Conservation (phyloP, 2,113 vertebrate genomes). For the Gambusia holbrooki region DNA sequence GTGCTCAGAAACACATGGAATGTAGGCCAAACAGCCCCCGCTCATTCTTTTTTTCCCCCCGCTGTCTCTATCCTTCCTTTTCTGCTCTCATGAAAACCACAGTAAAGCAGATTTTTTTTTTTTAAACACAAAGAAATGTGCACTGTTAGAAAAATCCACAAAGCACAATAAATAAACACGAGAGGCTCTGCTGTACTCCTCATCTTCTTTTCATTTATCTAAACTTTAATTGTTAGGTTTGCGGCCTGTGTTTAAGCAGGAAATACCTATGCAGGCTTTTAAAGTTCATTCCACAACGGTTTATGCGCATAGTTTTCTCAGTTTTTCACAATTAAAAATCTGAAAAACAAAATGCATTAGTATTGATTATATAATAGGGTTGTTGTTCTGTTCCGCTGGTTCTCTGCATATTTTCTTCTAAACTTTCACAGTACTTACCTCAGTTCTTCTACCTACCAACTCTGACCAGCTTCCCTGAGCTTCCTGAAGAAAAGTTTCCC, state of each 20-base stretch:
- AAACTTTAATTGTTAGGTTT: not conserved
- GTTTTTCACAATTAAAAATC: too few relatives aligned
- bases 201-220: not conserved
- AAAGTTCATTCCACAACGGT: not conserved
- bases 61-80: constrained; percentile 49
- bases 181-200: not conserved
- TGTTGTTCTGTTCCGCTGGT: not conserved
- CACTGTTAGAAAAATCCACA: not conserved
- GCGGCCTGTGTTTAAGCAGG: not conserved
- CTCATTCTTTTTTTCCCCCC: constrained; percentile 11
- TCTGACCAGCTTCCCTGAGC: too few relatives aligned
- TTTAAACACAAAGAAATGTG: constrained; percentile 21
- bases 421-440: not conserved
- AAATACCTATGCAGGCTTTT: not conserved
- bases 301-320: too few relatives aligned
- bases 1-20: constrained; percentile 70
- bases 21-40: constrained; percentile 66
- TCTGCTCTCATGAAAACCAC: constrained; percentile 36
- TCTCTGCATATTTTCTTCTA: not conserved
- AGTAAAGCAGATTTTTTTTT: constrained; percentile 17
- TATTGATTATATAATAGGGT: not conserved
- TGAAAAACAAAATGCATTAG: too few relatives aligned
- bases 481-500: not conserved
- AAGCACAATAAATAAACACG: constrained; percentile 20
- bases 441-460: not conserved